These are phyloP conservation scores for Nephrocerus scutellatus DNA, from an alignment of 2,888 invertebrate species.

Conservation along the genomic window DNA sequence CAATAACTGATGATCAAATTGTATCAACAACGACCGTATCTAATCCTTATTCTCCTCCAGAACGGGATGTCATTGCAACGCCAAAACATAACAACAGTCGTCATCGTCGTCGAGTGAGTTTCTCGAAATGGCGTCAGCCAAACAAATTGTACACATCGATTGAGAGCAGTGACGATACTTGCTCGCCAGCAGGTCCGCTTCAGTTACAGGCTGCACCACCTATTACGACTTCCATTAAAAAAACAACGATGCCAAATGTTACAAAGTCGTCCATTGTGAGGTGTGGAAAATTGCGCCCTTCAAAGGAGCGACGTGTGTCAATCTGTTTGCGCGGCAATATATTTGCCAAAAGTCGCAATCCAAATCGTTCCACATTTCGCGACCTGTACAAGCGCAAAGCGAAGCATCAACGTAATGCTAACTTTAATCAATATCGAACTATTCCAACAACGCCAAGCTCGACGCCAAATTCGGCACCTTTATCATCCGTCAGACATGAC, in stretches of 20 bases:
- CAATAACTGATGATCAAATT: conserved; percentile 6
- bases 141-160: conserved; percentile 1
- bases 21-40: conserved; percentile 11
- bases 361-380: conserved; percentile 18
- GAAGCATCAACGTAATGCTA: conserved; percentile 25
- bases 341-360: conserved; percentile 27
- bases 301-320: conserved; percentile 22
- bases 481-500: conserved; percentile 1
- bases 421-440: conserved; percentile 28
- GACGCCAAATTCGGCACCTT: no score
- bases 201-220: no score
- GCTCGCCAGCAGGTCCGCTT: no score
- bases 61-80: no score
- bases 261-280: conserved; percentile 13
- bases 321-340: conserved; percentile 30
- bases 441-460: no score
- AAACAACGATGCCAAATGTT: no score
- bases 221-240: no score
- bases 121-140: conserved; percentile 9
- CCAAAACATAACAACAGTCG: no score
- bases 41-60: conserved; percentile 14
- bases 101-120: no score
- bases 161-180: no score
- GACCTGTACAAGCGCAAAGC: conserved; percentile 26
- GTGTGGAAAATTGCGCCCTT: not conserved